These are phyloP conservation scores for Steatornis caripensis DNA, from an alignment of 2,113 vertebrate species.

Conservation along the genomic window DNA sequence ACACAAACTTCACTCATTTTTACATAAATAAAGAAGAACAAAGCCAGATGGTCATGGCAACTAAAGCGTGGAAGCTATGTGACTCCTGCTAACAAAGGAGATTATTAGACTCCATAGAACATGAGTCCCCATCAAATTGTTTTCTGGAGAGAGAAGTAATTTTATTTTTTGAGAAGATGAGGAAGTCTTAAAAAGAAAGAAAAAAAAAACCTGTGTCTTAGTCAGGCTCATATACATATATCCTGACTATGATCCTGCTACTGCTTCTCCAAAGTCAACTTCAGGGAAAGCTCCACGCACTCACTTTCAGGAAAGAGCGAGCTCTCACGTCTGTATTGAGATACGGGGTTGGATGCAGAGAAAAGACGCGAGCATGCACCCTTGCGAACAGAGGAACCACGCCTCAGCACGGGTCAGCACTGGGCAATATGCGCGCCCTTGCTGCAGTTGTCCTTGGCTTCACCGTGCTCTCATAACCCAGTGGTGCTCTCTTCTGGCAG, in stretches of 20 bases:
- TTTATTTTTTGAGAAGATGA: no score
- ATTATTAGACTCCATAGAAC: neutral
- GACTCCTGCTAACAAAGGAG: neutral
- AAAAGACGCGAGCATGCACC: rapidly evolving
- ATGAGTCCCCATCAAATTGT: neutral
- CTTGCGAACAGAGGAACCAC: neutral
- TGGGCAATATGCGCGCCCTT: rapidly evolving
- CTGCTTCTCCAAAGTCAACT: neutral
- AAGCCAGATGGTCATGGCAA: neutral
- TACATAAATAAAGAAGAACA: neutral
- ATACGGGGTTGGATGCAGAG: neutral
- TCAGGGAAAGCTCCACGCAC: neutral
- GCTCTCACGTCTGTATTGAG: neutral
- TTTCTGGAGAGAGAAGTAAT: neutral
- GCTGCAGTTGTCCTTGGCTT: neutral
- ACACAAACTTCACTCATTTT: neutral
- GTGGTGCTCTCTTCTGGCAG: neutral
- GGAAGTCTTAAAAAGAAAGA: no score
- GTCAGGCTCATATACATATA: neutral
- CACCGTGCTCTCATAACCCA: neutral
- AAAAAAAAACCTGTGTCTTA: neutral
- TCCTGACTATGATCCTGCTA: neutral
- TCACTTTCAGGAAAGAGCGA: neutral
- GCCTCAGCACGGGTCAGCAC: neutral
- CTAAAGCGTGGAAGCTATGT: neutral